Base-by-base conservation (phyloP, 2,113 vertebrate species). In the Anas platyrhynchos region DNA sequence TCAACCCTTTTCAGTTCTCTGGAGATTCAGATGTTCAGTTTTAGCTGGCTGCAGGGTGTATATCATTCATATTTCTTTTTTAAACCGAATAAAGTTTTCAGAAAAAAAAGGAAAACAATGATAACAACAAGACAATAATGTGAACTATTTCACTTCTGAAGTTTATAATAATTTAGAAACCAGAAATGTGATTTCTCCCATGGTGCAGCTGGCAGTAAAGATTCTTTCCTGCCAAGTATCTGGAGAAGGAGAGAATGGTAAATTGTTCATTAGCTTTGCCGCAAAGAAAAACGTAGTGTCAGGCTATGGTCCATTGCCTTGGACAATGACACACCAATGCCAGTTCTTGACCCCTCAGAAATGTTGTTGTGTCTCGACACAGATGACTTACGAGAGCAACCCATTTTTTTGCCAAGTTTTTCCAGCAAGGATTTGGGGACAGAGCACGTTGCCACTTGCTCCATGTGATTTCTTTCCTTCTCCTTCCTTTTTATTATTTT, bases 121-220 rank as follows among this genome's bases (percentile, higher is more conserved):
- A 27, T 8, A 72, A 29, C 3, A 56, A 52, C 12, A 80, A 52
- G 62, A 73, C 8, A 4, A 72, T 58, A 34, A 16, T 13, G 9
- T 38, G 11, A 87, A 58, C n/a, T 68, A 22, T 81, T 89, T 75
- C 1, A 86, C 12, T 75, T 75, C 36, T 52, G 26, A 67, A 75
- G n/a, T 56, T 97, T 52, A 78, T 88, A 91, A 61, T 41, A 32
- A 48, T 75, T 71, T 75, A 82, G 52, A 38, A 52, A 71, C 34
- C 8, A 52, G 48, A 89, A 78, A 61, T 65, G 21, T 65, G 12
- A 52, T 43, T 82, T 82, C 5, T 78, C 38, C 61, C 17, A 16
- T 61, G 32, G 23, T 32, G 78, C 56, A 86, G 13, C 14, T 82
- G 29, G 4, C 68, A 65, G 21, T 87, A 48, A 84, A 78, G n/a